Base-by-base conservation (phyloP, 2,888 invertebrate species). In the Encarsia formosa region DNA sequence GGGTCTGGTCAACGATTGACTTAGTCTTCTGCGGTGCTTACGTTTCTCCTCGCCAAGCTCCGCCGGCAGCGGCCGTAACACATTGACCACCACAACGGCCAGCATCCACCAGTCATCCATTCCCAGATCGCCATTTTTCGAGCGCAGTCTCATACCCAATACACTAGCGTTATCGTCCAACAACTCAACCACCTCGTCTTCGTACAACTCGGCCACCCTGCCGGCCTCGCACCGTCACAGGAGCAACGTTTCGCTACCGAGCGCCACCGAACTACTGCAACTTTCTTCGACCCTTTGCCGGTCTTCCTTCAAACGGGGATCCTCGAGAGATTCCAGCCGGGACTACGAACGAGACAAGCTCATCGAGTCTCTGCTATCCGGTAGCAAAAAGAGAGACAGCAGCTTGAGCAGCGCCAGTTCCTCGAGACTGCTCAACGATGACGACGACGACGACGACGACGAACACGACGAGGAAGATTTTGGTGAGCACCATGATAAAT, bases 1-100 rank as follows among this genome's bases (percentile, higher is more conserved):
- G 75, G 83, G 82, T 68, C 81, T 89, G 61, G 69, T 80, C 72
- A 79, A 80, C 71, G 81, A 81, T 76, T 81, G 81, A 81, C 80
- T 80, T 77, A 76, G 78, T 73, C 77, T 76, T 69, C 65, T 79
- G 64, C 76, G 79, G 63, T 79, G 78, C 67, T 64, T 72, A 67
- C 69, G 71, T 63, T 66, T 69, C 53, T 66, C 70, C 54, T 68
- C 68, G 59, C 63, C 59, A 48, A 54, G 55, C 46, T 56, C 58
- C 41, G 46, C 23, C 41, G 56, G 56, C 41, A 59, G 56, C 47
- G 56, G 56, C 39, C 53, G 56, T 45, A 48, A 40, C 44, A 44
- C 39, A 29, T 34, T 29, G 9, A 49, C 40, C 9, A 45, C 39
- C 32, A 44, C 44, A 16, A 26, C 38, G 38, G 16, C 23, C 22